Base-by-base conservation (phyloP, 2,797 vertebrate genomes). In the Orientallactaga sibirica region DNA sequence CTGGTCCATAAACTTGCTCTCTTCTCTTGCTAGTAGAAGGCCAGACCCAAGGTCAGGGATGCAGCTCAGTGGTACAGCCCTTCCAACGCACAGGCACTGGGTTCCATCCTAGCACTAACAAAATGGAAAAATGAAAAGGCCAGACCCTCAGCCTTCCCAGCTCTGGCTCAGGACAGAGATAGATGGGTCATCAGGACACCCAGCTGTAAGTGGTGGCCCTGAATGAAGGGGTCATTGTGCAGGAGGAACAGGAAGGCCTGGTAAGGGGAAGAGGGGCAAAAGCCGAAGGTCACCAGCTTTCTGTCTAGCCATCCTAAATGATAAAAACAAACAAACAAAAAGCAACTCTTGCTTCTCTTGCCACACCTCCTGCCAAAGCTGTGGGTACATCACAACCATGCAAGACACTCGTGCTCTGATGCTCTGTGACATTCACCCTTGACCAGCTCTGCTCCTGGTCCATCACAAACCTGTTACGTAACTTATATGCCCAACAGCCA, bases 211-310 rank as follows among this genome's bases (percentile, higher is more conserved):
- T n/a, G 55, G 64, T 37, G 61, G 88, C 64, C 88, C 78, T n/a
- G 55, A 55, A 85, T 37, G 58, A 73, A 68, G 91, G 78, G 0
- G 1, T 64, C 80, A 37, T 79, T 4, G 29, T 43, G 33, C 68
- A 79, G 41, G 64, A 86, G 74, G 20, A 24, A 5, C 7, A 0
- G 83, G 66, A 3, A 25, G 71, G 70, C 25, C 64, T 67, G 58
- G 58, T 0, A 0, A n/a, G 19, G 24, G 61, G 4, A 43, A 22
- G 41, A 7, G 11, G 19, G 24, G 12, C 12, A 19, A 7, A 41
- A 10, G 10, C 12, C 0, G 0, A 88, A 7, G 62, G 70, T 2
- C 25, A 14, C 33, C 22, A 5, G 48, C 66, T 75, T 64, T 79
- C 64, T 6, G 62, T 64, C 24, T 12, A 27, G 66, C 66, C 43